phyloP scores from a whole-genome alignment of 30 jellyfish, hydroid and myxozoan genomes.

The Turritopsis dohrnii region DNA sequence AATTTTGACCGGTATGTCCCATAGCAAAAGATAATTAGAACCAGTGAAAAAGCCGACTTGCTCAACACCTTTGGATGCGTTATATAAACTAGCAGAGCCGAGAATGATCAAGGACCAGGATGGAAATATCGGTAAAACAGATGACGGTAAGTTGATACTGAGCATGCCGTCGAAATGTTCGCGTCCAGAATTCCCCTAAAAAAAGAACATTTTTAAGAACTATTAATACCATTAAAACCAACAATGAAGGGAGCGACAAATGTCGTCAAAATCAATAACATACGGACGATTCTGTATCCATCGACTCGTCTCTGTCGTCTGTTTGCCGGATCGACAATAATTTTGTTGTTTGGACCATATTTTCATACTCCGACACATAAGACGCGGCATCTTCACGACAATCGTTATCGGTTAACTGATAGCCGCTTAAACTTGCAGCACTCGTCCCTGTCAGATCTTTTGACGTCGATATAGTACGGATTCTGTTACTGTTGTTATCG shows the following conservation, averaged over 20 bases:
- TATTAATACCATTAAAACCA: background rate
- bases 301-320: background rate
- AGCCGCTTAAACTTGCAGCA: slow-evolving; percentile 18
- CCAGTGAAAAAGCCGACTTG: slow-evolving; percentile 97
- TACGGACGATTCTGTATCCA: slow-evolving; percentile 2
- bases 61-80: slow-evolving; percentile 80
- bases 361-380: slow-evolving; percentile 5
- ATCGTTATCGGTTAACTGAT: slow-evolving; percentile 10
- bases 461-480: slow-evolving; percentile 18
- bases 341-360: background rate
- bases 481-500: background rate
- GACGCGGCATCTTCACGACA: slow-evolving; percentile 4
- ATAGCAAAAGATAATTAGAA: slow-evolving; percentile 71
- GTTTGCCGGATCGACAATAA: background rate
- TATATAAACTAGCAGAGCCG: slow-evolving; percentile 83
- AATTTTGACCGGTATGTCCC: slow-evolving; percentile 72
- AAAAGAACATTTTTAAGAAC: no score
- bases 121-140: slow-evolving; percentile 59
- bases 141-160: slow-evolving; percentile 46
- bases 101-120: slow-evolving; percentile 91
- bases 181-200: background rate
- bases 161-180: slow-evolving; percentile 53
- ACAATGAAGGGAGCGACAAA: background rate
- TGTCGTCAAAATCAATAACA: background rate
- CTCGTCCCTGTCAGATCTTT: slow-evolving; percentile 16